Conservation (phyloP, 92 coral and sea anemone genomes). For the Bergia sp. region DNA sequence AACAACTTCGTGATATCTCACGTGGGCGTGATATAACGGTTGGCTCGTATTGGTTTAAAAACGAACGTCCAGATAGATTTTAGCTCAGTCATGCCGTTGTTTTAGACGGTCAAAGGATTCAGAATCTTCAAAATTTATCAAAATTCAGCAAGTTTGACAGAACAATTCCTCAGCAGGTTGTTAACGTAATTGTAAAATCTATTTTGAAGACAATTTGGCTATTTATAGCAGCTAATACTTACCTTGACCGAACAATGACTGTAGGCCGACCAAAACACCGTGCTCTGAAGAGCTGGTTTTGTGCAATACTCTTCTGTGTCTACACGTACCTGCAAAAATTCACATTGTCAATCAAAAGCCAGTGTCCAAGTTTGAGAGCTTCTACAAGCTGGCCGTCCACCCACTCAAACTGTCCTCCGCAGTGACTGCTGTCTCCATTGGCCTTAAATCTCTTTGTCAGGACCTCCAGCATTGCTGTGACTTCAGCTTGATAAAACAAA, state of each 20-base stretch:
- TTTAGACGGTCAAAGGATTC: not conserved
- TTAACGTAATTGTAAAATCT: too few relatives aligned
- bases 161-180: not conserved
- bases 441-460: slow-evolving; percentile 56
- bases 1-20: too few relatives aligned
- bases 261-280: too few relatives aligned
- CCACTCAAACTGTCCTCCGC: slow-evolving; percentile 99
- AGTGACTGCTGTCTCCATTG: slow-evolving; percentile 80
- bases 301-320: too few relatives aligned
- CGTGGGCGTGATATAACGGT: too few relatives aligned
- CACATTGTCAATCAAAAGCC: slow-evolving; percentile 97
- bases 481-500: slow-evolving; percentile 4
- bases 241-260: too few relatives aligned
- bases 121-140: not conserved
- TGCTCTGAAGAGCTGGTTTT: too few relatives aligned
- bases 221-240: too few relatives aligned
- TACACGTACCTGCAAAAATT: slow-evolving; percentile 92
- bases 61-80: not conserved
- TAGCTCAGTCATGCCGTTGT: not conserved
- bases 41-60: not conserved
- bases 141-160: not conserved
- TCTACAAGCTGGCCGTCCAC: slow-evolving; percentile 97
- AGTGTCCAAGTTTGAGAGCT: slow-evolving; percentile 86
- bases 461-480: slow-evolving; percentile 28
- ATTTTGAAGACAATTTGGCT: too few relatives aligned